A percentile compares a stretch with the other conserved stretches of the same genome.
phyloP scores from a whole-genome alignment of 2,797 vertebrate species.

The Pipistrellus pygmaeus region DNA sequence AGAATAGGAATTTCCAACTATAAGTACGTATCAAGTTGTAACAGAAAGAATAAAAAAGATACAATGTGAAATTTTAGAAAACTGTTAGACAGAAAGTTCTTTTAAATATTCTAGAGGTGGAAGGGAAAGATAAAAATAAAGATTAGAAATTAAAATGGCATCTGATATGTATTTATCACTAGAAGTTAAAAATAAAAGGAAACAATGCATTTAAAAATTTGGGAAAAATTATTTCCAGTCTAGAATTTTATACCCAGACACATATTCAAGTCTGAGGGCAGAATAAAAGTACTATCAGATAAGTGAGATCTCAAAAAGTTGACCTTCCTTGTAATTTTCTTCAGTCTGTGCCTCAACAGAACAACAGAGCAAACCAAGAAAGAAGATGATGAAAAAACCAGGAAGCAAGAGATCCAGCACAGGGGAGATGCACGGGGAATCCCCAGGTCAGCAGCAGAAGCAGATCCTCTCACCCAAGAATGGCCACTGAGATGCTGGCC shows the following conservation, averaged over 20 bases:
- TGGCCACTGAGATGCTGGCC: not conserved
- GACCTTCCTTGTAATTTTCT: not conserved
- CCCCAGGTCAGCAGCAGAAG: not conserved
- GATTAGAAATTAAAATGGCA: not conserved
- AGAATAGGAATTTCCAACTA: not conserved
- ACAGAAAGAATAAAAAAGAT: not conserved
- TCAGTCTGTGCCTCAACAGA: not conserved
- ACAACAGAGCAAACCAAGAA: not conserved
- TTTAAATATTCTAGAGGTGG: not conserved
- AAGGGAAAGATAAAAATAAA: conserved; percentile 1
- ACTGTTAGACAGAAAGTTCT: not conserved
- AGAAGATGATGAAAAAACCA: not conserved
- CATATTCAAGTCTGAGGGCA: not conserved
- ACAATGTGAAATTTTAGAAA: not conserved
- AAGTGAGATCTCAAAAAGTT: conserved; percentile 12
- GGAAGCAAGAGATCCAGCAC: not conserved
- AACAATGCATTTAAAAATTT: not conserved
- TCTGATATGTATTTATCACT: not conserved
- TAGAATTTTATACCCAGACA: conserved; percentile 13
- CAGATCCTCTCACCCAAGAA: not conserved
- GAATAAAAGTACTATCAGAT: not conserved
- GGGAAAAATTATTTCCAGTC: not conserved
- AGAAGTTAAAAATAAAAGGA: conserved; percentile 41
- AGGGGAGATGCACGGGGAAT: not conserved
- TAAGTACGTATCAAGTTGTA: not conserved